A percentile compares a stretch with the other conserved stretches of the same genome.
phyloP scores from a whole-genome alignment of 2,113 vertebrate genomes.

The Salminus brasiliensis region DNA sequence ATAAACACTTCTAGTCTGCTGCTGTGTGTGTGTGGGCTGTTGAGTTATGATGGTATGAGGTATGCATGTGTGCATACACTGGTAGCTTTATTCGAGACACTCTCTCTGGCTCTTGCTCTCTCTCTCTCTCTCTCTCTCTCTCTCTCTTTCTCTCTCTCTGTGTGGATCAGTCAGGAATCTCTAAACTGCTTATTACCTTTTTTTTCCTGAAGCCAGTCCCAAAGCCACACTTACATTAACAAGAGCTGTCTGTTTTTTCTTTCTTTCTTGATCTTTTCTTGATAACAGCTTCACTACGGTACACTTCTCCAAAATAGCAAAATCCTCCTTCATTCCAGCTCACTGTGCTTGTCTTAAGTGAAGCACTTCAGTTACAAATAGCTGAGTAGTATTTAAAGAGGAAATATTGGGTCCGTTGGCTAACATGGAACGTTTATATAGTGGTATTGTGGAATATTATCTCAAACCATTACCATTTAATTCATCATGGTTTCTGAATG shows the following conservation, averaged over 20 bases:
- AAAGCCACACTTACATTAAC: constrained; percentile 25
- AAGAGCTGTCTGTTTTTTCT: neutral
- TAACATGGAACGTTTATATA: too few relatives aligned
- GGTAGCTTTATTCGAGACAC: neutral
- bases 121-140: constrained; percentile 48
- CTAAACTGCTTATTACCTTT: constrained; percentile 36
- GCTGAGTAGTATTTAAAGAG: too few relatives aligned
- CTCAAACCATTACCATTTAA: too few relatives aligned
- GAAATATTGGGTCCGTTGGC: too few relatives aligned
- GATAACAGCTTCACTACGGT: neutral
- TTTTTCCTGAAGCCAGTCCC: constrained; percentile 45
- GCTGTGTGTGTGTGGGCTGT: neutral
- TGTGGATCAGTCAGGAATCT: constrained; percentile 30
- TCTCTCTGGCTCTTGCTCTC: constrained; percentile 11
- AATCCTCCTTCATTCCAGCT: too few relatives aligned
- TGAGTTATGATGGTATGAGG: neutral
- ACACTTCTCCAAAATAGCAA: too few relatives aligned
- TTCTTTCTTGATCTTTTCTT: neutral
- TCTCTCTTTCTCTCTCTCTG: neutral
- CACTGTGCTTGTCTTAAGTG: too few relatives aligned
- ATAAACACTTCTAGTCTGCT: neutral
- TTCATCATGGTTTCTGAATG: too few relatives aligned
- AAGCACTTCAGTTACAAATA: too few relatives aligned
- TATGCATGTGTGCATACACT: constrained; percentile 10
- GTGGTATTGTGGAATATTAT: too few relatives aligned